phyloP scores from a whole-genome alignment of 2,888 invertebrate species.

The Drosophila nr. fundita region DNA sequence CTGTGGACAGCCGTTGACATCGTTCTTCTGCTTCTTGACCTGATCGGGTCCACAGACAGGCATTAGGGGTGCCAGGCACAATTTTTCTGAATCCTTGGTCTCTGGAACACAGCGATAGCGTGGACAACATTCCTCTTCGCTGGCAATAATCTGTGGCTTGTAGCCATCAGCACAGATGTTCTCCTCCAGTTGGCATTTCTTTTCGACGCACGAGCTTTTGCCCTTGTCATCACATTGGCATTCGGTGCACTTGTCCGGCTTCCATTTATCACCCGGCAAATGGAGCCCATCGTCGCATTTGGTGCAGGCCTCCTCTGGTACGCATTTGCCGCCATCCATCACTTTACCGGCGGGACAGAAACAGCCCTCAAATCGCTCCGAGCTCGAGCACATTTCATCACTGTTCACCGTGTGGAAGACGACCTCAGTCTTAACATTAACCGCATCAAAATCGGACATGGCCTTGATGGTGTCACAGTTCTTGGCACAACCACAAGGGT shows the following conservation, averaged over 20 bases:
- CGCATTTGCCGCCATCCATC: slow-evolving; percentile 90
- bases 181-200: slow-evolving; percentile 86
- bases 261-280: slow-evolving; percentile 88
- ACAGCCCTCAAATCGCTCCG: slow-evolving; percentile 90
- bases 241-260: slow-evolving; percentile 89
- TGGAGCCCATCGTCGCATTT: slow-evolving; percentile 91
- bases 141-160: slow-evolving; percentile 86
- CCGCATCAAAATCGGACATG: slow-evolving; percentile 76
- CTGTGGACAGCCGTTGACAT: slow-evolving; percentile 89
- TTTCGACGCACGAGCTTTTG: slow-evolving; percentile 88
- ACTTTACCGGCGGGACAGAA: slow-evolving; percentile 92
- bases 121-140: slow-evolving; percentile 88
- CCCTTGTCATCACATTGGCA: slow-evolving; percentile 89
- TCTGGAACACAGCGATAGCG: slow-evolving; percentile 89
- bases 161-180: slow-evolving; percentile 88
- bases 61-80: slow-evolving; percentile 89
- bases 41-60: slow-evolving; percentile 90
- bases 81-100: slow-evolving; percentile 84
- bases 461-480: slow-evolving; percentile 82
- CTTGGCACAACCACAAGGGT: slow-evolving; percentile 83
- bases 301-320: slow-evolving; percentile 88
- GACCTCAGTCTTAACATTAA: slow-evolving; percentile 76
- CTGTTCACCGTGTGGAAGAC: slow-evolving; percentile 71
- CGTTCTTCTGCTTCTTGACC: slow-evolving; percentile 88
- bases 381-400: slow-evolving; percentile 85